Percentiles rank a stretch among this genome's conserved stretches.
phyloP scores from a whole-genome alignment of 2,888 invertebrate species.

The Trissoscelio sp. region DNA sequence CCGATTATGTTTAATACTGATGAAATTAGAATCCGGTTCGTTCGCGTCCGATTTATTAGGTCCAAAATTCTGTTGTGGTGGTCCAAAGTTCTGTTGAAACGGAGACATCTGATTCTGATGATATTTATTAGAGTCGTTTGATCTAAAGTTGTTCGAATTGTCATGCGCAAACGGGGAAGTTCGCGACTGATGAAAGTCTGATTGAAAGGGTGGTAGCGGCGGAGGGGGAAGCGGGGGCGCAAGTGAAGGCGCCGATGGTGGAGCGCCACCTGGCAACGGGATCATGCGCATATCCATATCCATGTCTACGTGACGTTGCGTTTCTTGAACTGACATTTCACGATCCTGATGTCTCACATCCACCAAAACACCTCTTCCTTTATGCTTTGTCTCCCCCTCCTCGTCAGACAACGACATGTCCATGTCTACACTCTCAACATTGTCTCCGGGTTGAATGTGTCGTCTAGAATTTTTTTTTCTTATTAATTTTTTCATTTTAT shows the following conservation, averaged over 20 bases:
- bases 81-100: slow-evolving; percentile 75
- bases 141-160: slow-evolving; percentile 72
- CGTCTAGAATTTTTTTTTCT: slow-evolving; percentile 62
- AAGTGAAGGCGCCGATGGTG: slow-evolving; percentile 66
- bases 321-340: slow-evolving; percentile 77
- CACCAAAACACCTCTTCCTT: slow-evolving; percentile 77
- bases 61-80: slow-evolving; percentile 70
- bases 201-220: slow-evolving; percentile 74
- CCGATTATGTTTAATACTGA: slow-evolving; percentile 72
- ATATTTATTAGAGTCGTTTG: slow-evolving; percentile 73
- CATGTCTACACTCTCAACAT: slow-evolving; percentile 93
- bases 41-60: slow-evolving; percentile 73
- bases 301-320: slow-evolving; percentile 81
- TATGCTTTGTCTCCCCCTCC: slow-evolving; percentile 84
- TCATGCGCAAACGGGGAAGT: slow-evolving; percentile 67
- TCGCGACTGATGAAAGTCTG: slow-evolving; percentile 70
- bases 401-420: slow-evolving; percentile 94
- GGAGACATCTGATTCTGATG: slow-evolving; percentile 68
- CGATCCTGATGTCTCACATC: slow-evolving; percentile 80
- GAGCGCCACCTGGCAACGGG: slow-evolving; percentile 73
- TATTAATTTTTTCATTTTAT: not conserved
- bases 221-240: slow-evolving; percentile 76
- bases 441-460: slow-evolving; percentile 85
- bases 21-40: slow-evolving; percentile 77
- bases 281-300: slow-evolving; percentile 82